Percentiles rank a stretch among this genome's conserved stretches.
These are phyloP conservation scores for Urocitellus parryii DNA, from an alignment of 2,113 vertebrate species.

Conservation along the genomic window DNA sequence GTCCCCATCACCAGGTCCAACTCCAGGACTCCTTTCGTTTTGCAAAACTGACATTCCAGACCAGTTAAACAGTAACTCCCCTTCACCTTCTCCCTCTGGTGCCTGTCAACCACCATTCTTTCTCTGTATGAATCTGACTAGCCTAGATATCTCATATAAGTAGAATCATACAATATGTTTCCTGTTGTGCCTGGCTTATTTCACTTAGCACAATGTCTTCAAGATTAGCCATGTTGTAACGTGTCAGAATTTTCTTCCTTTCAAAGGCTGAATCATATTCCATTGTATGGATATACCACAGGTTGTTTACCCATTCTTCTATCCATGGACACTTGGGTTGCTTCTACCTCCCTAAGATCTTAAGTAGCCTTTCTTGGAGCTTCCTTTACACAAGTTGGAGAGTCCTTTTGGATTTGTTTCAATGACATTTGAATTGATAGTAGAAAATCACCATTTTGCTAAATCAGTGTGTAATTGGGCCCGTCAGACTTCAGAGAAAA, in stretches of 20 bases:
- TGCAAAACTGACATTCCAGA: neutral
- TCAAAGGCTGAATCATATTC: neutral
- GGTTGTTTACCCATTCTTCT: neutral
- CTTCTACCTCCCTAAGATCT: neutral
- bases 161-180: neutral
- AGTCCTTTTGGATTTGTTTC: neutral
- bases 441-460: neutral
- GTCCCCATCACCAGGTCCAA: neutral
- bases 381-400: neutral
- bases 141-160: neutral
- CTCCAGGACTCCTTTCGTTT: neutral
- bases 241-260: neutral
- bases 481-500: neutral
- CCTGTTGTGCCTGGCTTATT: constrained; percentile 19
- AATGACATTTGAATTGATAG: neutral
- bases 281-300: neutral
- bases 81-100: too few species aligned
- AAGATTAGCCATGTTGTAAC: neutral
- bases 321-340: neutral
- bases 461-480: neutral
- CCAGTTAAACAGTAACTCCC: neutral
- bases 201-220: neutral
- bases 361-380: neutral
- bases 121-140: neutral
- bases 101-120: neutral